Evolutionary conservation across 2,888 invertebrate species (phyloP), one percentile per base, ranked within the genome.

Genomic region (Aleiodes alternator): DNA sequence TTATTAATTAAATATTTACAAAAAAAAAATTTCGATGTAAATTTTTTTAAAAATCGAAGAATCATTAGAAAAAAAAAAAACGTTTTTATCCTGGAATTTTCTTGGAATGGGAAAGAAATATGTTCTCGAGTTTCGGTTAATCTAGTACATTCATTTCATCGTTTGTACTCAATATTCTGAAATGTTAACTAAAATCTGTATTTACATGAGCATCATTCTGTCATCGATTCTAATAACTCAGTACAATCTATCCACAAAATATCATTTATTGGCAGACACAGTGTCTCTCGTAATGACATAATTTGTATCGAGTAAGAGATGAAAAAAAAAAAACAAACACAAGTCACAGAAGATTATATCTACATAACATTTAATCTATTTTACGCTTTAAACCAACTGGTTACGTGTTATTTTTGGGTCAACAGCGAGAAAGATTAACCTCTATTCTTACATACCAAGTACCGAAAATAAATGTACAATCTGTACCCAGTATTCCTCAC

Each of bases 341-440:
- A 23, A 31, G 34, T 12, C 29, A 51, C 48, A 16, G 69, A 76
- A 53, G 29, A 43, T 43, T 48, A 29, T 75, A 72, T 56, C 78
- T 72, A 57, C 78, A 78, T 74, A 78, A 79, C 77, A 77, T 78
- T 78, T 74, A 77, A 78, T 78, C 80, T 79, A 80, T 80, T 81
- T 79, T 69, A 78, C 80, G 73, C 76, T 64, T 79, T 79, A 8
- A 51, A 78, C 77, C 77, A 75, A 74, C 29, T 68, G n/a, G 68
- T 68, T 68, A 68, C 76, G 74, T 70, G 43, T 69, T 70, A 66
- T 88, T 88, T 84, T 85, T 83, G 73, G 85, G 80, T 75, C 82
- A 84, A 83, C 83, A 83, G 84, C 85, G 83, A 78, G 79, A 82
- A 86, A 87, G 86, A 87, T 87, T 87, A 87, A 87, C 86, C 87